Conservation (phyloP, 2,797 vertebrate species). For the Typhlichthys eigenmanni region DNA sequence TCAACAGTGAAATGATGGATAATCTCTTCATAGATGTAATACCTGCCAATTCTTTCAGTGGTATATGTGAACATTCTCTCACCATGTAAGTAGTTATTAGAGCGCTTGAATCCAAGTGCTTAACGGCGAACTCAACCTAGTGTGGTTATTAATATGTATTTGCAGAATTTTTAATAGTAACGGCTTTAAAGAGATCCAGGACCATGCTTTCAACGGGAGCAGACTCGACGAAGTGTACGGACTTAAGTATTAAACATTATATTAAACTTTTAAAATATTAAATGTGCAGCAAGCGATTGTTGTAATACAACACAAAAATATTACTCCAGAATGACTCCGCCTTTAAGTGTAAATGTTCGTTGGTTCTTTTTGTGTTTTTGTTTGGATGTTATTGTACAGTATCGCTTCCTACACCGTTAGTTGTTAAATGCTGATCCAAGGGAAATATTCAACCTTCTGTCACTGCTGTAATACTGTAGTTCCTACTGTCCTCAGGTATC, state of each 20-base stretch:
- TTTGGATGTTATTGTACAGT: no score
- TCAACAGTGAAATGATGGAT: slow-evolving; percentile 58
- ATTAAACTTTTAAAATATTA: no score
- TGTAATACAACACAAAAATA: no score
- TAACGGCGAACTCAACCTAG: neutral
- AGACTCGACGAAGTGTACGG: slow-evolving; percentile 86
- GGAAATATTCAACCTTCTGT: neutral
- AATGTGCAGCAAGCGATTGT: no score
- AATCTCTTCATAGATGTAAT: slow-evolving; percentile 74
- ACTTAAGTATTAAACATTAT: no score
- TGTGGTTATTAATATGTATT: neutral
- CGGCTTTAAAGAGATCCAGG: slow-evolving; percentile 81
- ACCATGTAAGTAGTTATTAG: slow-evolving; percentile 79
- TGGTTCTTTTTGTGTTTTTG: no score
- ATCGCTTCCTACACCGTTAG: no score
- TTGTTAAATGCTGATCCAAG: no score
- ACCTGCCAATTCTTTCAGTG: slow-evolving; percentile 83
- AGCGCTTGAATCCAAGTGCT: neutral
- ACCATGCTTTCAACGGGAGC: slow-evolving; percentile 85
- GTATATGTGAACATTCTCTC: slow-evolving; percentile 81
- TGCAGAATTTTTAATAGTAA: slow-evolving; percentile 85
- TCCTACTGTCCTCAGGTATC: slow-evolving; percentile 72
- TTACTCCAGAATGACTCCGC: no score
- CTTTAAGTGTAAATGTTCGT: no score
- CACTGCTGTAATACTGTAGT: neutral